Conservation (phyloP, 2,797 vertebrate genomes). For the Alectoris magna region DNA sequence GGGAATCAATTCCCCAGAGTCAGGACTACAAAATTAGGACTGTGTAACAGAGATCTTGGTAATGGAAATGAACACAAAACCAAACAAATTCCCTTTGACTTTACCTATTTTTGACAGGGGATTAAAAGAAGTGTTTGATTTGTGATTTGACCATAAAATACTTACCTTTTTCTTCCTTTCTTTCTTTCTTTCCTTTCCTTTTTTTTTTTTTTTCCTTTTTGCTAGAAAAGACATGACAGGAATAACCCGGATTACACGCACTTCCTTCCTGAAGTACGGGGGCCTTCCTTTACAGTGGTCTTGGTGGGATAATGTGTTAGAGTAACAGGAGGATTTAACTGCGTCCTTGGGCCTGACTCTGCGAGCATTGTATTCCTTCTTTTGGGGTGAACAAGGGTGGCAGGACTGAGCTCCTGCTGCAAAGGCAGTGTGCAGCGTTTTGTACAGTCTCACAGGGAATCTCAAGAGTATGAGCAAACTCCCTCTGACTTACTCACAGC, state of each 20-base stretch:
- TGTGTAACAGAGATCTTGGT: not conserved
- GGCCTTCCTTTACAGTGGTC: not conserved
- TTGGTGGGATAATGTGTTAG: constrained; percentile 14
- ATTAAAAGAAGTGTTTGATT: constrained; percentile 31
- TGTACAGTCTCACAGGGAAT: constrained; percentile 12
- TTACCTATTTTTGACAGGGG: not conserved
- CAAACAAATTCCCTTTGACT: constrained; percentile 9
- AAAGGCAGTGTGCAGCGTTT: not conserved
- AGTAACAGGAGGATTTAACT: constrained; percentile 17
- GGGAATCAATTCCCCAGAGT: constrained; percentile 8
- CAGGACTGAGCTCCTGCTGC: not conserved
- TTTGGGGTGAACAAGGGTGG: not conserved
- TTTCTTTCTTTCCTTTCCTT: too few species aligned
- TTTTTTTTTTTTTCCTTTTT: not conserved
- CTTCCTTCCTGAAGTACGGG: not conserved
- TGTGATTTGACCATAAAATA: constrained; percentile 6
- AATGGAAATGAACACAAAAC: constrained; percentile 10
- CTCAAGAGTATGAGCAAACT: constrained; percentile 21
- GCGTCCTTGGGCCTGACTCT: not conserved
- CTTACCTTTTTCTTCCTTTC: not conserved
- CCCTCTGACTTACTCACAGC: not conserved
- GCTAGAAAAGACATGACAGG: not conserved
- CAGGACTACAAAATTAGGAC: constrained; percentile 22
- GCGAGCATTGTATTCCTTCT: not conserved
- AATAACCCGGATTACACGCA: not conserved